Base-by-base conservation (phyloP, 2,113 vertebrate genomes). In the Cepphus grylle region DNA sequence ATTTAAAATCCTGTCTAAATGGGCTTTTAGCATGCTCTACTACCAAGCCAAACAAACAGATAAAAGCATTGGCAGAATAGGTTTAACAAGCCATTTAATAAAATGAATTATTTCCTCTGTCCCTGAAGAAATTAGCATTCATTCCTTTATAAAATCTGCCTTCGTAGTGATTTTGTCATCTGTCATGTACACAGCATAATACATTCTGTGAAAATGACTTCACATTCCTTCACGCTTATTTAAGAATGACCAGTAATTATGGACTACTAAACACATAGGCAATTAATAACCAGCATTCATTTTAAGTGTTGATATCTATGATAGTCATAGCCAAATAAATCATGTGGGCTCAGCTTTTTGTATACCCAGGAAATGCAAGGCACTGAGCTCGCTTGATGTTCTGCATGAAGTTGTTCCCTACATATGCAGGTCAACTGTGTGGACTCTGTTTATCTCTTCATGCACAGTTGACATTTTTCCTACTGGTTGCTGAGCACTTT, bases 21-120 rank as follows among this genome's bases (percentile, higher is more conserved):
- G 22, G 50, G 22, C 8, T 78, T 73, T 78, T 81, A 86, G 1
- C 11, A 67, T 49, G 30, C 18, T 74, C 1, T 78, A 40, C 16
- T 79, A 49, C 47, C 56, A 96, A 84, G 49, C 12, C 34, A 93
- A 62, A 63, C 81, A 89, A 92, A 89, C 15, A 94, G 50, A 93
- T 55, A 96, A 93, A 95, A 97, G 52, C 29, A 62, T 30, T 71
- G 32, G 52, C 38, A 71, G 38, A 71, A 76, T 10, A 81, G 15
- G 3, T 81, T 97, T 93, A 94, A 95, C 72, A 94, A 95, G 16
- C 18, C 53, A 88, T 94, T 95, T 70, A 94, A 93, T 84, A 92
- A 91, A 81, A 89, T 34, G 0, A 89, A 94, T 93, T 36, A 86
- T 93, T 93, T 94, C 34, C 29, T 61, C 56, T 55, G 26, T 72